Evolutionary conservation across 1,140 invertebrate species (phyloP).

Genomic region (Drosophila gunungcola): DNA sequence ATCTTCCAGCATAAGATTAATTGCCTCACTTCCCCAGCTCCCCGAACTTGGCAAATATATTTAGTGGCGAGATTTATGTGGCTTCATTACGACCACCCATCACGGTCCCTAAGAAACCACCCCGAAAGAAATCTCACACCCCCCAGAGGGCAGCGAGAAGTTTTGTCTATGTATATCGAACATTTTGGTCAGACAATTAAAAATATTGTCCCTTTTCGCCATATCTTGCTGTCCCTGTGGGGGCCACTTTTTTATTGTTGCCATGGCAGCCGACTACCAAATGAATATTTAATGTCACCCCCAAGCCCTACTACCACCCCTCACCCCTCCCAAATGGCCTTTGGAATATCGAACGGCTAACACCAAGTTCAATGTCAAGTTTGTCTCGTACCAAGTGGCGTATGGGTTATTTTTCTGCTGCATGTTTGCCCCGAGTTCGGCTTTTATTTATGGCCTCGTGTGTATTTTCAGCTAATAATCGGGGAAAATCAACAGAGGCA

Average conservation of each 20-base stretch:
- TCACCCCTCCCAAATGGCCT: slow-evolving; percentile 39
- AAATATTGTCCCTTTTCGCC: slow-evolving; percentile 44
- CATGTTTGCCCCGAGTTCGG: slow-evolving; percentile 7
- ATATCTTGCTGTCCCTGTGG: slow-evolving; percentile 11
- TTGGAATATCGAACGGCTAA: slow-evolving; percentile 47
- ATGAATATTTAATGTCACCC: slow-evolving; percentile 72
- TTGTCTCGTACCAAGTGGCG: slow-evolving; percentile 39
- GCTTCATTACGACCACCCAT: slow-evolving; percentile 64
- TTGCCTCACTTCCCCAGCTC: slow-evolving; percentile 53
- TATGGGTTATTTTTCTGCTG: slow-evolving; percentile 61
- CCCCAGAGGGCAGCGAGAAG: not conserved
- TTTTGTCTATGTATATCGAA: slow-evolving; percentile 33
- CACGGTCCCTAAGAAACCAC: not conserved
- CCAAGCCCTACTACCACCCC: not conserved
- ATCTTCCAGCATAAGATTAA: slow-evolving; percentile 64
- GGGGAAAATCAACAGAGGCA: slow-evolving; percentile 39
- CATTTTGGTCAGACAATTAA: slow-evolving; percentile 70
- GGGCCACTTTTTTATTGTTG: slow-evolving; percentile 74
- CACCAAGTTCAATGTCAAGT: slow-evolving; percentile 74
- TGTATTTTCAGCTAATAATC: slow-evolving; percentile 61
- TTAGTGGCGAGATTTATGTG: slow-evolving; percentile 80
- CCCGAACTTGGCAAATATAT: slow-evolving; percentile 70
- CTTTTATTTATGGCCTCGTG: slow-evolving; percentile 60
- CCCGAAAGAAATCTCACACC: not conserved
- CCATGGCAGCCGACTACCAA: slow-evolving; percentile 55